These are phyloP conservation scores for Drepana arcuata DNA, from an alignment of 1,140 invertebrate species.

Conservation along the genomic window DNA sequence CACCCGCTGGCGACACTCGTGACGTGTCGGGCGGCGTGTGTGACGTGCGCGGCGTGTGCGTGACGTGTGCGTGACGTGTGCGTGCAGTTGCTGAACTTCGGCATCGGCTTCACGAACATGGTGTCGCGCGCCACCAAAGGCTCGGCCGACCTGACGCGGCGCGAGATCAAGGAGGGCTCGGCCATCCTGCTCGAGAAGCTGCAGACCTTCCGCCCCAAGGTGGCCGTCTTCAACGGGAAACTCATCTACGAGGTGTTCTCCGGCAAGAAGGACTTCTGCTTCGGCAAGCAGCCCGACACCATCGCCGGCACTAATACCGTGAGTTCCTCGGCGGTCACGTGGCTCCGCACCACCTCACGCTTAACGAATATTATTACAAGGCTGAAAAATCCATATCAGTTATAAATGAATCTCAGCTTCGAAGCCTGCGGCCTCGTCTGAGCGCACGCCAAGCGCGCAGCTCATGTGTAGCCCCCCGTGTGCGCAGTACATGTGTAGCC, in stretches of 20 bases:
- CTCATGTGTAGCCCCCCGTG: too few species aligned
- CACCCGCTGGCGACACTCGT: too few species aligned
- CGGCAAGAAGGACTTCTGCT: conserved; percentile 97
- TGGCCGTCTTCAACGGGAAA: conserved; percentile 98
- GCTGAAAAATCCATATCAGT: too few species aligned
- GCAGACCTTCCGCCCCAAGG: conserved; percentile 93
- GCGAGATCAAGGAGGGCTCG: conserved; percentile 97
- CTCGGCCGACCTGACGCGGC: conserved; percentile 94
- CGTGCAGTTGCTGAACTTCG: conserved; percentile 85
- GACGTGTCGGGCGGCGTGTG: too few species aligned
- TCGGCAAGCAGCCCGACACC: conserved; percentile 94
- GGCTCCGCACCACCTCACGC: neutral
- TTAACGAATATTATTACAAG: too few species aligned
- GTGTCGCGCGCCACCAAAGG: conserved; percentile 95
- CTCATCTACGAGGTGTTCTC: conserved; percentile 98
- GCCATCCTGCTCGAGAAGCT: conserved; percentile 93
- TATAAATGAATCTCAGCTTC: too few species aligned
- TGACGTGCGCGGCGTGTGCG: too few species aligned
- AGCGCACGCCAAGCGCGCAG: too few species aligned
- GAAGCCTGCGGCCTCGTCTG: too few species aligned
- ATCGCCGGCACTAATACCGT: conserved; percentile 95
- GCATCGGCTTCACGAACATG: conserved; percentile 99
- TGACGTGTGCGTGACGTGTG: too few species aligned
- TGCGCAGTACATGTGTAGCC: too few species aligned
- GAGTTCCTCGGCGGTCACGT: too few species aligned